A percentile compares a stretch with the other conserved stretches of the same genome.
Conservation (phyloP, 2,888 invertebrate genomes). For the Reticulitermes lucifugus region DNA sequence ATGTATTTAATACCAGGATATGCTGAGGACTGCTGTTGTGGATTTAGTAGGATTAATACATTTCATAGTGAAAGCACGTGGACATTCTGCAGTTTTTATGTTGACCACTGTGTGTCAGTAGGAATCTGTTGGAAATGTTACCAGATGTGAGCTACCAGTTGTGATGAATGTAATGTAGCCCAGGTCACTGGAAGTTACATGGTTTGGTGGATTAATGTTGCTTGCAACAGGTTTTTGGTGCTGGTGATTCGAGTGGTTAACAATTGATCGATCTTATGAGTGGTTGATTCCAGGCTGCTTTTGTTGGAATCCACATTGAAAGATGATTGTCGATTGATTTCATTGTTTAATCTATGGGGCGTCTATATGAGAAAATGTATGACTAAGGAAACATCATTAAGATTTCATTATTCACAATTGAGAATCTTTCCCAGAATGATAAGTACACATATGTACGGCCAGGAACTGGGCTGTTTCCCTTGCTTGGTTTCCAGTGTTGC, state of each 20-base stretch:
- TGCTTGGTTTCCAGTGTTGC: conserved; percentile 24
- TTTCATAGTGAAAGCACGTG: neutral
- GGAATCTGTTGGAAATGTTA: neutral
- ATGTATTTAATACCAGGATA: neutral
- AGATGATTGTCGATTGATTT: conserved; percentile 47
- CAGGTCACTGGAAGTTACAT: neutral
- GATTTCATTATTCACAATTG: conserved; percentile 39
- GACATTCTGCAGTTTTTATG: neutral
- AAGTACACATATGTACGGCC: conserved; percentile 14
- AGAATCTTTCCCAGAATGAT: conserved; percentile 50
- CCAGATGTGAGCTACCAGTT: neutral
- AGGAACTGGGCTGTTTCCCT: conserved; percentile 30
- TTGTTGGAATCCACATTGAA: conserved; percentile 10
- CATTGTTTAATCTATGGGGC: conserved; percentile 51
- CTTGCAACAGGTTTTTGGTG: neutral
- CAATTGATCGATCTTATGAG: neutral
- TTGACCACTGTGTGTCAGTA: neutral
- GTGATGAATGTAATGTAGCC: neutral
- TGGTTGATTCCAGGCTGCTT: conserved; percentile 36
- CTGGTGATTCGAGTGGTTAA: neutral
- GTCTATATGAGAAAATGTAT: conserved; percentile 32
- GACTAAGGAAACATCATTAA: conserved; percentile 4
- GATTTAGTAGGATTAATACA: neutral
- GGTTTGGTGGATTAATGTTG: neutral
- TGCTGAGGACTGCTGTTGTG: neutral